Evolutionary conservation across 2,797 vertebrate species (phyloP), one percentile per base, ranked within the genome.

Genomic region (Tarsius wallacei): DNA sequence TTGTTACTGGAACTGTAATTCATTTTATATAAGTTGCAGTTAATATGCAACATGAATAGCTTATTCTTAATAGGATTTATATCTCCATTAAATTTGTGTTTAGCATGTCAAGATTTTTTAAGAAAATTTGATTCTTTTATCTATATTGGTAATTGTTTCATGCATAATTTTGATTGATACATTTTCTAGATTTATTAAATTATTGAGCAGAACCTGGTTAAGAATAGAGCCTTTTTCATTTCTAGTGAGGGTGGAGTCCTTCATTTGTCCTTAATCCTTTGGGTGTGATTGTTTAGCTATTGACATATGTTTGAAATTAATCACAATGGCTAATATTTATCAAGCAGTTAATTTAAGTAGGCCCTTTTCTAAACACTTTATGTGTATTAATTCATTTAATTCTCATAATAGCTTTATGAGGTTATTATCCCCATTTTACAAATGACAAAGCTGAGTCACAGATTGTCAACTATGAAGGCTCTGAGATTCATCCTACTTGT

Each of bases 211-310:
- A 83, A 71, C 22, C 42, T 66, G 7, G n/a, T 59, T 93, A 83
- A 57, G 53, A 86, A 36, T 93, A 82, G 28, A 82, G n/a, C 11
- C 36, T 91, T 84, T 87, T 61, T 31, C 57, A 28, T 90, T 85
- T 2, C 9, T 80, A 36, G 5, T 49, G 24, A 77, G 6, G 0
- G 3, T 80, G 10, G 28, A 74, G 7, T 82, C 36, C 76, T 81
- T 95, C n/a, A 10, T 5, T 91, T 97, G 16, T 55, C n/a, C 63
- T 55, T 83, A 53, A 28, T 64, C 36, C 26, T 95, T 87, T 81
- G 57, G 24, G 16, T 81, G 22, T 84, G n/a, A 68, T 70, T 81
- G 4, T 77, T 90, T 77, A 94, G n/a, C 16, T 63, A 26, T 28
- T 21, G 24, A 19, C 70, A 63, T 16, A 73, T 10, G 70, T 92